Percentiles rank a stretch among this genome's conserved stretches.
These are phyloP conservation scores for Hirtodrosophila trivittata DNA, from an alignment of 2,888 invertebrate species.

Conservation along the genomic window DNA sequence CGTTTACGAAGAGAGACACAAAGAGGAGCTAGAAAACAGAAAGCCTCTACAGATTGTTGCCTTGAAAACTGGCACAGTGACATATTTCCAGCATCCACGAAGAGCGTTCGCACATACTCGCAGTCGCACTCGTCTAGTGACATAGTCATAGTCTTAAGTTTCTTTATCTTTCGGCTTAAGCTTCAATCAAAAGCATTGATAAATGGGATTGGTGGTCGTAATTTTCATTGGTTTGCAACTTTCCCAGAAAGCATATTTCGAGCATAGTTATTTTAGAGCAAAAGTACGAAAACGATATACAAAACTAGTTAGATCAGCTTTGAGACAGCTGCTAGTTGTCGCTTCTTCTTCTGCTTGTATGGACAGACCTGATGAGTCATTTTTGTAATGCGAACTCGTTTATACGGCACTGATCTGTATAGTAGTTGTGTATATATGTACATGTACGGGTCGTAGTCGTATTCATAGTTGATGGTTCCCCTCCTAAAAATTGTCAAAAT, in stretches of 20 bases:
- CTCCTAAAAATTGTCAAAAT: conserved; percentile 69
- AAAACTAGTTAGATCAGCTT: conserved; percentile 45
- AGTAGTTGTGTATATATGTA: conserved; percentile 4
- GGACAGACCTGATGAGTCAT: conserved; percentile 63
- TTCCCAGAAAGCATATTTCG: conserved; percentile 31
- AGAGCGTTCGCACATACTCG: too few species aligned
- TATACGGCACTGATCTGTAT: conserved; percentile 44
- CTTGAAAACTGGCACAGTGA: too few species aligned
- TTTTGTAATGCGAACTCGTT: conserved; percentile 65
- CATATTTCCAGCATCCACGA: too few species aligned
- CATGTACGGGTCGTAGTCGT: too few species aligned
- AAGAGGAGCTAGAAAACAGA: too few species aligned
- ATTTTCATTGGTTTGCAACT: conserved; percentile 33
- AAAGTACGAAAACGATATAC: background rate
- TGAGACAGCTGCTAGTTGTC: conserved; percentile 29
- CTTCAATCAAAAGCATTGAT: background rate
- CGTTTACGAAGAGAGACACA: too few species aligned
- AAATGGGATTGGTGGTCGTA: background rate
- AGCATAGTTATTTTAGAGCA: background rate
- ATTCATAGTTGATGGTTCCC: conserved; percentile 35
- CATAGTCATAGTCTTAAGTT: too few species aligned
- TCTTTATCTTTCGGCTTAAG: background rate
- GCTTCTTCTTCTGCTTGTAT: conserved; percentile 3
- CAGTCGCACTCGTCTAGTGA: too few species aligned
- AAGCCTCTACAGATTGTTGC: too few species aligned